Conservation (phyloP, 1,140 invertebrate species). For the Cydia splendana region DNA sequence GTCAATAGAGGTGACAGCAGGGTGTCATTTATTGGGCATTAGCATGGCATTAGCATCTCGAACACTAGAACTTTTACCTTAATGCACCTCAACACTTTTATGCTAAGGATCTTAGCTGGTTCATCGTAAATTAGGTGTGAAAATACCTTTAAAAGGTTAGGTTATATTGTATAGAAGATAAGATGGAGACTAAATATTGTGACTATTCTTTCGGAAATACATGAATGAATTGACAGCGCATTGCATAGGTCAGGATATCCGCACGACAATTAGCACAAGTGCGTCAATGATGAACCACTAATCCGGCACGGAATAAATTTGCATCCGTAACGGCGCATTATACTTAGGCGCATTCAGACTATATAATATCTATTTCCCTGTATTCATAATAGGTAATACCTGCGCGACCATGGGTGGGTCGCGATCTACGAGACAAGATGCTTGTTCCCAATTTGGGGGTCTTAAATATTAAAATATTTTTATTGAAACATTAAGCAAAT, state of each 20-base stretch:
- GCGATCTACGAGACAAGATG: too few relatives aligned
- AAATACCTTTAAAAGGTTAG: background rate
- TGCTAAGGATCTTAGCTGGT: too few relatives aligned
- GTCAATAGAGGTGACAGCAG: too few relatives aligned
- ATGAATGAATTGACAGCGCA: background rate
- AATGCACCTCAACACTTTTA: too few relatives aligned
- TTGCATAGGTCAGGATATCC: slow-evolving; percentile 6
- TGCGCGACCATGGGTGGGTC: background rate
- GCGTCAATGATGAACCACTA: slow-evolving; percentile 12
- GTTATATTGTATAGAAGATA: too few relatives aligned
- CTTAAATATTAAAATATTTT: too few relatives aligned
- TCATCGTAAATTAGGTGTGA: too few relatives aligned
- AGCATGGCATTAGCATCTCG: too few relatives aligned
- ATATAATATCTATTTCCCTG: background rate
- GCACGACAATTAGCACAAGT: slow-evolving; percentile 7
- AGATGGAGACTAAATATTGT: background rate
- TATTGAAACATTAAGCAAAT: too few relatives aligned
- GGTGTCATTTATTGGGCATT: too few relatives aligned
- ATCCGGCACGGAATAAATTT: slow-evolving; percentile 12
- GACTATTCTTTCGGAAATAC: background rate
- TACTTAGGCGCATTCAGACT: background rate
- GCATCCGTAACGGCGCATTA: slow-evolving; percentile 9
- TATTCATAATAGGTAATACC: background rate
- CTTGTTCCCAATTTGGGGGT: too few relatives aligned
- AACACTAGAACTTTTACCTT: too few relatives aligned